phyloP scores from a whole-genome alignment of 2,888 invertebrate genomes.

The Meta bourneti region DNA sequence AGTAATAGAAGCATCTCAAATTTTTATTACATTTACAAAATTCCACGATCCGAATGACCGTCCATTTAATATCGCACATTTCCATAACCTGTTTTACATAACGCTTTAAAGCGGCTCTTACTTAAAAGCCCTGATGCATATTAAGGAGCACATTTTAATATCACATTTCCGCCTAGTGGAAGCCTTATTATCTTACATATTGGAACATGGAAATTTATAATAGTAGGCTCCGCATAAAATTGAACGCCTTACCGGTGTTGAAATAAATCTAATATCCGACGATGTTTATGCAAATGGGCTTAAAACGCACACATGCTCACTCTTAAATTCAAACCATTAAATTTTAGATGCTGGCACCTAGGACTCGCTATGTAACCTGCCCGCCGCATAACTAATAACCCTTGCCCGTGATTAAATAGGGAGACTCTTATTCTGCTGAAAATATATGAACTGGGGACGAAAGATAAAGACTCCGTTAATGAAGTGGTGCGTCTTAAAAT shows the following conservation, averaged over 20 bases:
- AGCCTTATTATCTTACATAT: background rate
- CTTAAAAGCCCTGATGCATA: background rate
- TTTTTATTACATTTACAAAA: too few relatives aligned
- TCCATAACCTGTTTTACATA: background rate
- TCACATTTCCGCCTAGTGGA: background rate
- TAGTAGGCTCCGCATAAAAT: background rate
- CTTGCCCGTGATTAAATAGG: conserved; percentile 7
- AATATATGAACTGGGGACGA: conserved; percentile 17
- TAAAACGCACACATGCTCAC: conserved; percentile 6
- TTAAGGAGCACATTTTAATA: conserved; percentile 4
- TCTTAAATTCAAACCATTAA: background rate
- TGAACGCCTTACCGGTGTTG: background rate
- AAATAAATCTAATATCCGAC: conserved; percentile 12
- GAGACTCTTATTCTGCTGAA: conserved; percentile 1
- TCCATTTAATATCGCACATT: background rate
- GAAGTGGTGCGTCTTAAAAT: too few relatives aligned
- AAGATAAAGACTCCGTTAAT: too few relatives aligned
- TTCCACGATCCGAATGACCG: background rate
- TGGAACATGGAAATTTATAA: background rate
- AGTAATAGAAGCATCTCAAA: too few relatives aligned
- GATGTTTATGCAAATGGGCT: conserved; percentile 36
- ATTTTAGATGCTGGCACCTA: conserved; percentile 13
- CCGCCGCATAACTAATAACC: conserved; percentile 39
- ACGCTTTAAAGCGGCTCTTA: background rate
- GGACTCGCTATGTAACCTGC: background rate